Base-by-base conservation (phyloP, 2,113 vertebrate genomes). In the Grammomys dolichurus region DNA sequence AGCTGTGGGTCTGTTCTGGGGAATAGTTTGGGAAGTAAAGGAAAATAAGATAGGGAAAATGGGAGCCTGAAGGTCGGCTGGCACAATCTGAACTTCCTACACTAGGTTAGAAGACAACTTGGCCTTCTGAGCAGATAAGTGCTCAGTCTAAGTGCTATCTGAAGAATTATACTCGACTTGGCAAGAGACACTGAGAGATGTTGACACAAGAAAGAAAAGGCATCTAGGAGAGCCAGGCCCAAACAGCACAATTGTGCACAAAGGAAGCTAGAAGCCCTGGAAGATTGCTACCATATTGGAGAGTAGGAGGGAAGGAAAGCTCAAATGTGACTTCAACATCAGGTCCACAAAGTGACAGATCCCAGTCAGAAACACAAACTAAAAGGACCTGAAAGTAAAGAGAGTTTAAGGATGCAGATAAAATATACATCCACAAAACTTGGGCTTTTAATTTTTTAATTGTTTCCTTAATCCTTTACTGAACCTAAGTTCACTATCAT, bases 391-490 rank as follows among this genome's bases (percentile, higher is more conserved):
- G 28, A 87, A 93, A 95, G 22, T 70, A 65, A 13, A 93, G 67
- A 93, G 40, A 46, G 56, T 48, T 33, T 76, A 94, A 95, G 43
- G n/a, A 90, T 26, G 26, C 3, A 22, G 14, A 51, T 48, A 90
- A 90, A 92, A 92, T 75, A 95, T 70, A 93, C 46, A 93, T 19
- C 67, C 48, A 86, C 40, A 60, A 4, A 40, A 72, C 46, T 20
- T 19, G 24, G 80, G 56, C 22, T 82, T 58, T 65, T 31, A 5
- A 69, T 82, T 93, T 90, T 33, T 70, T 89, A 89, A 31, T 69
- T 69, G 13, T 60, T 89, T 78, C 69, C 26, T 96, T 96, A 77
- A 77, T 88, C 87, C 54, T 94, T 73, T 70, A 88, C 56, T 69
- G 22, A 96, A 63, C 33, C 46, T 89, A 31, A 56, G 3, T 13